Evolutionary conservation across 2,888 invertebrate genomes (phyloP), one percentile per base, ranked within the genome.

Genomic region (Calephelis perditalis): DNA sequence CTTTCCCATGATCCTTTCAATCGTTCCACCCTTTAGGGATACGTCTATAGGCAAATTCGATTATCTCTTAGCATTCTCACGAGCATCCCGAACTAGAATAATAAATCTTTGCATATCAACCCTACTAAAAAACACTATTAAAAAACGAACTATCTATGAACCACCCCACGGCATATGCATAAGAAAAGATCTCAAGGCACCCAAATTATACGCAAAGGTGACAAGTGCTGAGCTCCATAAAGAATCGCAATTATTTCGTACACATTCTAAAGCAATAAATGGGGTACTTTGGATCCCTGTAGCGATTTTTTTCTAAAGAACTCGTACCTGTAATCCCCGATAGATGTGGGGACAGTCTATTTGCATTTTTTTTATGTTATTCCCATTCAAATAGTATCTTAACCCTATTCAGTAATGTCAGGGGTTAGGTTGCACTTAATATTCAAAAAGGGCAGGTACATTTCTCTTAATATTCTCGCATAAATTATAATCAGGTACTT

Each of bases 401-500:
- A 91, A 88, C 88, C 88, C 89, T 77, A 87, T 89, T 87, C 81
- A 86, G 75, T 85, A 88, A 91, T 88, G 89, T 86, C 85, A 90
- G 91, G 91, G 91, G 91, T 91, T 89, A 91, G 83, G 89, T 91
- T 91, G 86, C 90, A 91, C 89, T 91, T 90, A 91, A 90, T 89
- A 91, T 91, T 90, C 90, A 86, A 84, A 83, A 85, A 91, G 89
- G 91, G 91, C 91, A 91, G 91, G 91, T 91, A 91, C 91, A 88
- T 90, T 89, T 86, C 86, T 86, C 84, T 85, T 86, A 90, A 90
- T 88, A 89, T 86, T 90, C 85, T 88, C 86, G 91, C 89, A 91
- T 91, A 91, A 91, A 91, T 91, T 91, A 91, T 82, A 90, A 86
- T 89, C 91, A 91, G 91, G 91, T 91, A 91, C 89, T 86, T 88